A percentile compares a stretch with the other conserved stretches of the same genome.
These are phyloP conservation scores for Turdus rufiventris DNA, from an alignment of 2,113 vertebrate species.

Conservation along the genomic window DNA sequence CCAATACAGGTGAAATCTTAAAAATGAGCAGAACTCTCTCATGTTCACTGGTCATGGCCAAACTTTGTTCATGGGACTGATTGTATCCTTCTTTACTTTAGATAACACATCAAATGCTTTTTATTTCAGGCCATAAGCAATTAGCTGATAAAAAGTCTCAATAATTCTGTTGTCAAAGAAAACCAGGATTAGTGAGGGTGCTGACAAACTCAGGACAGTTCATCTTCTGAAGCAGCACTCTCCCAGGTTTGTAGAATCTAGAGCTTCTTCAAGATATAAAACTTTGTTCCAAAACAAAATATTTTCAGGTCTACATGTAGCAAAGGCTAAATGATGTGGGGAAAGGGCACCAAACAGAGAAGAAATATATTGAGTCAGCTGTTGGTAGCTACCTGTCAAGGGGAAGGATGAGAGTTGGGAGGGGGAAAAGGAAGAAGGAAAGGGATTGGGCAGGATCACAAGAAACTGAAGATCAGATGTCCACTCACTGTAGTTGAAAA, in stretches of 20 bases:
- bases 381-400: neutral
- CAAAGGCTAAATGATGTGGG: neutral
- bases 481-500: neutral
- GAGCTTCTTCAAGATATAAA: neutral
- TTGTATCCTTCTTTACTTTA: neutral
- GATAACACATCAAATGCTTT: neutral
- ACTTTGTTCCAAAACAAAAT: neutral
- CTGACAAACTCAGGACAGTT: neutral
- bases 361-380: neutral
- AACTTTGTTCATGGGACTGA: neutral
- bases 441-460: neutral
- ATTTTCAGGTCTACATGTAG: neutral
- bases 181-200: neutral
- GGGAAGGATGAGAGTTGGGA: accelerated
- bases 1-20: neutral
- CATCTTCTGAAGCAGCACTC: neutral
- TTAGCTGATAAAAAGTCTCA: neutral
- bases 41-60: neutral
- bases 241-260: neutral
- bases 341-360: neutral
- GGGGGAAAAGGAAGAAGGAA: neutral
- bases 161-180: neutral
- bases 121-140: neutral
- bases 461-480: neutral
- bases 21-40: neutral